A percentile compares a stretch with the other conserved stretches of the same genome.
phyloP scores from a whole-genome alignment of 2,113 vertebrate genomes.

The Sciurus niger region DNA sequence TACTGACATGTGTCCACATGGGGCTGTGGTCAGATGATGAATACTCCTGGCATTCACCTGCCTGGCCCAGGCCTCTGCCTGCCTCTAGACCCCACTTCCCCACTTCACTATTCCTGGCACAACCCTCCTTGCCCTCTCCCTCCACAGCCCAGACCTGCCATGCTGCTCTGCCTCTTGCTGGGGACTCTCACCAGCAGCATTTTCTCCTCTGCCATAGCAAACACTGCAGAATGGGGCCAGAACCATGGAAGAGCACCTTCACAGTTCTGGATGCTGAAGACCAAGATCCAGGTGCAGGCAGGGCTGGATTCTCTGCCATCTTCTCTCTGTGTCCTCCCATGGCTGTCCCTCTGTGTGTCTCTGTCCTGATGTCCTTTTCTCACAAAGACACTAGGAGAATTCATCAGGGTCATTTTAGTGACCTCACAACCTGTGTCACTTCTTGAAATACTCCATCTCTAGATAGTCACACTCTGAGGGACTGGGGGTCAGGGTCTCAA shows the following conservation, averaged over 20 bases:
- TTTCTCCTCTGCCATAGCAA: background rate
- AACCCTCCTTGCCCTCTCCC: fast-evolving
- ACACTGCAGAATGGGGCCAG: too few species aligned
- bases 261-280: too few species aligned
- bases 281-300: background rate
- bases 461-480: background rate
- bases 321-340: background rate
- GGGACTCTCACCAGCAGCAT: too few species aligned
- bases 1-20: background rate
- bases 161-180: too few species aligned
- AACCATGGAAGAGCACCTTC: background rate
- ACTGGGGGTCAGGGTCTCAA: background rate
- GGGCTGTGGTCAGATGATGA: background rate
- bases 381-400: background rate
- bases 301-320: background rate
- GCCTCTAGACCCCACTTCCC: background rate
- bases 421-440: background rate
- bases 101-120: background rate
- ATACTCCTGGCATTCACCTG: background rate
- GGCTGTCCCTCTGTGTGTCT: background rate
- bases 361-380: background rate
- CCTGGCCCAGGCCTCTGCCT: background rate
- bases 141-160: fast-evolving
- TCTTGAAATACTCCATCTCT: background rate
- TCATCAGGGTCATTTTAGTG: background rate